Percentiles rank a stretch among this genome's conserved stretches.
Conservation (phyloP, 1,140 invertebrate genomes). For the Dinoponera quadriceps region DNA sequence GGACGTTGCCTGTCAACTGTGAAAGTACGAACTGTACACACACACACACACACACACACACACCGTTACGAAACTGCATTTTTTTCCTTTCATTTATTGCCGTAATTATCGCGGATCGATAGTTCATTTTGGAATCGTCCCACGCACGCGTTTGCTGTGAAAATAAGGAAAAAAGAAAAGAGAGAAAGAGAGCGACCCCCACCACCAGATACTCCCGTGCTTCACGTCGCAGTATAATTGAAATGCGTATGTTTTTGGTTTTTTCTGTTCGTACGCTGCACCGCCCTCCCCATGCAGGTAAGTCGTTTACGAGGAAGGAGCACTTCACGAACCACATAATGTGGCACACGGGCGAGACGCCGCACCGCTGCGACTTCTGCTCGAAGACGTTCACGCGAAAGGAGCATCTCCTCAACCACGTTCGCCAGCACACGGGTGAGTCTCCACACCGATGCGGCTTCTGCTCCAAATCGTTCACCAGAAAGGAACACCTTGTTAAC, state of each 20-base stretch:
- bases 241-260: constrained; percentile 61
- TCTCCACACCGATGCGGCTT: constrained; percentile 93
- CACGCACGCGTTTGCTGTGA: constrained; percentile 15
- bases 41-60: no score
- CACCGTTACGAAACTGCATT: no score
- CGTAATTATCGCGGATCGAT: no score
- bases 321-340: constrained; percentile 95
- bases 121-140: constrained; percentile 65
- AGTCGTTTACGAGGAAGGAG: constrained; percentile 94
- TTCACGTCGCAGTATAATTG: constrained; percentile 61
- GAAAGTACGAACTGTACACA: no score
- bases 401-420: constrained; percentile 93
- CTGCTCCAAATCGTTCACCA: constrained; percentile 93
- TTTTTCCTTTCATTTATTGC: no score
- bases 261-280: constrained; percentile 68
- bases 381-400: constrained; percentile 94
- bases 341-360: constrained; percentile 95
- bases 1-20: no score
- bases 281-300: constrained; percentile 83
- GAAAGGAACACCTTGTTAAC: constrained; percentile 93
- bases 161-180: no score
- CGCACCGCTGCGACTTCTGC: constrained; percentile 94
- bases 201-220: neutral
- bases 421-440: constrained; percentile 93
- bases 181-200: neutral